These are phyloP conservation scores for Oriolus oriolus DNA, from an alignment of 2,113 vertebrate genomes.

Conservation along the genomic window DNA sequence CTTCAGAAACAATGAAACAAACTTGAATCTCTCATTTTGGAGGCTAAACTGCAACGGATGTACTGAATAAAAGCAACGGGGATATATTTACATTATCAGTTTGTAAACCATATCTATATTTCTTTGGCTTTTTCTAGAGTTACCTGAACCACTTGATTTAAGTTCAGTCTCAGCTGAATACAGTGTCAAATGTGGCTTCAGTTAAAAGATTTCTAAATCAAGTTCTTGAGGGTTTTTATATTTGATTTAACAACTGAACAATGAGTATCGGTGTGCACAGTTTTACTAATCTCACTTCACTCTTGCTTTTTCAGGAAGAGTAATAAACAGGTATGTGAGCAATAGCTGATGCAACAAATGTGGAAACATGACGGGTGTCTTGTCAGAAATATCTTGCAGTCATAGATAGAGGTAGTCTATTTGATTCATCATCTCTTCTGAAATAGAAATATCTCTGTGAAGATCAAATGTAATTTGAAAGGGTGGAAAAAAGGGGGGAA, in stretches of 20 bases:
- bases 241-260: background rate
- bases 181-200: background rate
- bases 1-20: background rate
- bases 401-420: background rate
- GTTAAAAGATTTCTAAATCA: background rate
- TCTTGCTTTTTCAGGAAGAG: background rate
- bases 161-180: background rate
- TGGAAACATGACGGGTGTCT: background rate
- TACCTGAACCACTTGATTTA: background rate
- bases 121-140: background rate
- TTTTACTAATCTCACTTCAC: background rate
- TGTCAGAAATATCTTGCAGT: constrained; percentile 11
- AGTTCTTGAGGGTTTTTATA: background rate
- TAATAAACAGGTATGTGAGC: background rate
- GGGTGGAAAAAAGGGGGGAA: accelerated
- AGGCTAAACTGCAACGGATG: background rate
- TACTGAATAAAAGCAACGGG: background rate
- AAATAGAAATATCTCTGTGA: background rate
- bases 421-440: background rate
- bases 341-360: background rate
- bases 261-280: background rate
- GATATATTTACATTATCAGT: background rate
- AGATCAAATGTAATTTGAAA: background rate
- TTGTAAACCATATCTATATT: background rate
- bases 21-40: background rate